Evolutionary conservation across 2,888 invertebrate genomes (phyloP), one percentile per base, ranked within the genome.

Genomic region (Halocaridina rubra): DNA sequence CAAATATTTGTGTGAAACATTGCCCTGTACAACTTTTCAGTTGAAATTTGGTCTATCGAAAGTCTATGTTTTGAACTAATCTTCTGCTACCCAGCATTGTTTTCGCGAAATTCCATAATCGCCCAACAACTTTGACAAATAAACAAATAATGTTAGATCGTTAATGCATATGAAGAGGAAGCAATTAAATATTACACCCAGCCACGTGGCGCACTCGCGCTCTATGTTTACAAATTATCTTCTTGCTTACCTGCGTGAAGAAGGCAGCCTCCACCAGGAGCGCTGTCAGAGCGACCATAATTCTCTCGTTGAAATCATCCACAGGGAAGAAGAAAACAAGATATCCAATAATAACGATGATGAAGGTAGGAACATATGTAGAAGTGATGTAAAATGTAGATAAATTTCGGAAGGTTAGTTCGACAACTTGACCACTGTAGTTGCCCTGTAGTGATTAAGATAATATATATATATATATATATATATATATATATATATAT

Each of bases 301-400:
- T 77, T 10, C 82, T 32, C 46, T 82, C 82, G 61, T 82, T 82
- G 72, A 82, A 82, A 61, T 82, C 78, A 10, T 82, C 82, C 29
- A 82, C 61, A 3, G 82, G 82, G 53, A 82, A 82, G 72, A 32
- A 82, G 77, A 82, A 82, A 16, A 82, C 82, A 30, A 82, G 77
- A 61, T 82, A 82, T 3, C 78, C 82, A 27, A 82, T 82, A 61
- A 82, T 72, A 4, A 82, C 82, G 46, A 82, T 82, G 72, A 82
- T 82, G 71, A 82, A 82, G 71, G 82, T 82, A 13, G 7, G 39
- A 8, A 13, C 39, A 13, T 39, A 13, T 39, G 39, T 39, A 39
- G 39, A 39, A 39, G 7, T 13, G 39, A 39, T 13, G 39, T 7
- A 39, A 78, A 82, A 82, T 59, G 82, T 82, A 39, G 82, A 82